Evolutionary conservation across 2,797 vertebrate genomes (phyloP), one percentile per base, ranked within the genome.

Genomic region (Halcyon leucocephala): DNA sequence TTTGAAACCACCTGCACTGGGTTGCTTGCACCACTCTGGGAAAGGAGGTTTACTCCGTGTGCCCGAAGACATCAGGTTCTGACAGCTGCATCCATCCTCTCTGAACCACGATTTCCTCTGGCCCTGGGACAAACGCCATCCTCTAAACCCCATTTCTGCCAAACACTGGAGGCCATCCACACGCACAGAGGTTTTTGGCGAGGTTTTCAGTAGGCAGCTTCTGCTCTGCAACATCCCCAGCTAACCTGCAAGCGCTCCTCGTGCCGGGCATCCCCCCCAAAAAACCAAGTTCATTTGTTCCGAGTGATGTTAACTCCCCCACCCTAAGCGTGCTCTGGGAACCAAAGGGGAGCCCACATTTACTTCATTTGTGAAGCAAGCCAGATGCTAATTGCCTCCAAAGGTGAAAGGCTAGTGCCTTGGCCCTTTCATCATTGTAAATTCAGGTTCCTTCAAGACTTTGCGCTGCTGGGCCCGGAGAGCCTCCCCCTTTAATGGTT

Each of bases 371-470:
- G 80, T 82, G 95, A 96, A 94, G 92, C 89, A 93, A 95, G 95
- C 89, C 97, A 97, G 95, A 97, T 96, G 95, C 96, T 94, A 97
- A 96, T 92, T 91, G 91, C 95, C 95, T 97, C 95, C 85, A 95
- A 96, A 95, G 95, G 96, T 82, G 86, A 97, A 95, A 97, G 92
- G 86, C 86, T 91, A 97, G 89, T 86, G 96, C 95, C 95, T 69
- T 85, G 95, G 85, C 94, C 87, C 92, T 97, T 97, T 96, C 94
- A 93, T 93, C 96, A 95, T 88, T 97, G 81, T 82, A 97, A 91
- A 96, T 95, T 79, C 92, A 95, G 96, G 95, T 90, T 94, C 84
- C 94, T 96, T 93, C 22, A 96, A 93, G 95, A 90, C 94, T 95
- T 94, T 73, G 83, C 49, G 69, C 92, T 70, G 86, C 78, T 77